Conservation (phyloP, 2,797 vertebrate species). For the Morus bassanus region DNA sequence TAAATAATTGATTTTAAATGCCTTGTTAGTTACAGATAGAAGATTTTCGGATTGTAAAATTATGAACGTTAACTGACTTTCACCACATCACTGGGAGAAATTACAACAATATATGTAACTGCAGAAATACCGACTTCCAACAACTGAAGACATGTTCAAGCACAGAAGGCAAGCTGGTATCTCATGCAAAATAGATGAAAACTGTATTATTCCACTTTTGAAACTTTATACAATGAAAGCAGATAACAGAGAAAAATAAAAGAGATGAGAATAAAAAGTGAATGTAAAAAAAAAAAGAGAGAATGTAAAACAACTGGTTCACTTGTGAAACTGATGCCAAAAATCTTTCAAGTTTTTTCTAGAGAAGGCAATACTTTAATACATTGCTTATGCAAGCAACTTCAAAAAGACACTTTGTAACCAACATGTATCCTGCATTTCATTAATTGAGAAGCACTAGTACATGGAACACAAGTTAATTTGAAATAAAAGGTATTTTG, state of each 20-base stretch:
- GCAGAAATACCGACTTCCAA: neutral
- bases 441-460: neutral
- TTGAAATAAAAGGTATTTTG: neutral
- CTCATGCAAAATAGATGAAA: neutral
- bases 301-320: neutral
- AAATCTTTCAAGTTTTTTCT: neutral
- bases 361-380: neutral
- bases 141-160: neutral
- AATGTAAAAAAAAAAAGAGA: too few relatives aligned
- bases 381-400: neutral
- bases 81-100: neutral
- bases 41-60: neutral
- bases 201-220: neutral
- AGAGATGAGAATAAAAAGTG: neutral
- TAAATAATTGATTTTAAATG: neutral
- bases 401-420: neutral
- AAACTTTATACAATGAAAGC: neutral
- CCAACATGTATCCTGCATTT: rapidly evolving
- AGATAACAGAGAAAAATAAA: neutral
- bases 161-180: neutral
- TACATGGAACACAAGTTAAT: neutral
- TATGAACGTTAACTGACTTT: neutral
- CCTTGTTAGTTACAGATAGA: neutral
- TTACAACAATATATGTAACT: neutral
- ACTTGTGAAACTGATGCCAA: neutral